phyloP scores from a whole-genome alignment of 2,113 vertebrate species.

The Paramisgurnus dabryanus region DNA sequence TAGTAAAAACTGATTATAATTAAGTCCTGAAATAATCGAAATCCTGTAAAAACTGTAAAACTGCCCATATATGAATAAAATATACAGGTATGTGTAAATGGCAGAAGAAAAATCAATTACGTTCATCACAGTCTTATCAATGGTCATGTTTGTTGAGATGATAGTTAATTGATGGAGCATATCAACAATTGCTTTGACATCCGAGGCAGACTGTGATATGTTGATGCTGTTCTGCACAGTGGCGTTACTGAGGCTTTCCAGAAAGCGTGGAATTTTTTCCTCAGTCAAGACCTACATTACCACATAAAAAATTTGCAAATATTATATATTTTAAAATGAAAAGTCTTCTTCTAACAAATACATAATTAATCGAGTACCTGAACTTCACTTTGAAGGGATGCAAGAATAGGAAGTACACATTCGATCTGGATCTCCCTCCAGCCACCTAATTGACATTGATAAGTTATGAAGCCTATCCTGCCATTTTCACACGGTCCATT shows the following conservation, averaged over 20 bases:
- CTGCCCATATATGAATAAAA: background rate
- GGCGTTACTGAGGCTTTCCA: background rate
- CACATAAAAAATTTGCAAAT: background rate
- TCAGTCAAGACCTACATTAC: conserved; percentile 42
- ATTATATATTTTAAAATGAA: background rate
- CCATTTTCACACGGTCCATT: background rate
- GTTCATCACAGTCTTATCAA: conserved; percentile 42
- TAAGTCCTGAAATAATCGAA: too few species aligned
- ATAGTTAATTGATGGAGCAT: conserved; percentile 57
- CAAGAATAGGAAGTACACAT: conserved; percentile 35
- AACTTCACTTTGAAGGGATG: background rate
- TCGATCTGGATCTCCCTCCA: fast-evolving
- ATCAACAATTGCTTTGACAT: conserved; percentile 56
- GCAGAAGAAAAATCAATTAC: conserved; percentile 39
- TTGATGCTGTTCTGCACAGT: fast-evolving
- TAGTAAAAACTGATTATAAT: too few species aligned
- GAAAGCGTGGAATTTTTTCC: conserved; percentile 37
- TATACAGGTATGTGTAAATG: background rate
- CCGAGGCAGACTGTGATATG: conserved; percentile 55
- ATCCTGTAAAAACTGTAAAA: too few species aligned
- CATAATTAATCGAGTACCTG: conserved; percentile 25
- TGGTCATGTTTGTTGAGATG: background rate
- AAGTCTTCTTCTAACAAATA: background rate
- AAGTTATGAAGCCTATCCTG: background rate
- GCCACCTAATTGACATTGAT: background rate